These are phyloP conservation scores for Camarhynchus parvulus DNA, from an alignment of 2,113 vertebrate species.

Conservation along the genomic window DNA sequence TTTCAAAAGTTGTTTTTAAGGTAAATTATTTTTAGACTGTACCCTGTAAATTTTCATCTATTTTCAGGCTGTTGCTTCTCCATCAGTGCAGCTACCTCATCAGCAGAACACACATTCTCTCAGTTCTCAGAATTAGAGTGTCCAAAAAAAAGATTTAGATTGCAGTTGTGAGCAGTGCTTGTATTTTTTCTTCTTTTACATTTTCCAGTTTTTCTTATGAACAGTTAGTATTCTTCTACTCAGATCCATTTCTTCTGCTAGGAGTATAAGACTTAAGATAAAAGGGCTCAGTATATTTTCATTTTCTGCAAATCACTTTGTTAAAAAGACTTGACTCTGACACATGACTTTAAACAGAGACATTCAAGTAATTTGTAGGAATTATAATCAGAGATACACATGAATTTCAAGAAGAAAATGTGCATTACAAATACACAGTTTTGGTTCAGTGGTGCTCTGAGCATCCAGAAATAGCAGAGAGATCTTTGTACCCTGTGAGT, in stretches of 20 bases:
- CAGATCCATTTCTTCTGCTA: not conserved
- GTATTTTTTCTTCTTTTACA: not conserved
- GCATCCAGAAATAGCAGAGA: slow-evolving; percentile 41
- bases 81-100: not conserved
- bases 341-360: not conserved
- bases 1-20: not conserved
- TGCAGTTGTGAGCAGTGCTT: not conserved
- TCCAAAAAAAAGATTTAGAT: not conserved
- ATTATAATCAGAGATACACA: slow-evolving; percentile 21
- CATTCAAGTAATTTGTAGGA: slow-evolving; percentile 30
- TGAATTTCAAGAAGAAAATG: slow-evolving; percentile 2
- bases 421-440: not conserved
- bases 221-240: not conserved
- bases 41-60: not conserved
- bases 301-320: slow-evolving; percentile 15
- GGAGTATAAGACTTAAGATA: not conserved
- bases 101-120: not conserved
- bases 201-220: slow-evolving; percentile 24
- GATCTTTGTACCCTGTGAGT: not conserved
- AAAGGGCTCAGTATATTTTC: slow-evolving; percentile 20
- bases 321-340: slow-evolving; percentile 14
- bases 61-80: slow-evolving; percentile 3
- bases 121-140: not conserved
- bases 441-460: slow-evolving; percentile 24
- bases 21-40: slow-evolving; percentile 5